Evolutionary conservation across 2,797 vertebrate genomes (phyloP), one percentile per base, ranked within the genome.

Genomic region (Trachops cirrhosus): DNA sequence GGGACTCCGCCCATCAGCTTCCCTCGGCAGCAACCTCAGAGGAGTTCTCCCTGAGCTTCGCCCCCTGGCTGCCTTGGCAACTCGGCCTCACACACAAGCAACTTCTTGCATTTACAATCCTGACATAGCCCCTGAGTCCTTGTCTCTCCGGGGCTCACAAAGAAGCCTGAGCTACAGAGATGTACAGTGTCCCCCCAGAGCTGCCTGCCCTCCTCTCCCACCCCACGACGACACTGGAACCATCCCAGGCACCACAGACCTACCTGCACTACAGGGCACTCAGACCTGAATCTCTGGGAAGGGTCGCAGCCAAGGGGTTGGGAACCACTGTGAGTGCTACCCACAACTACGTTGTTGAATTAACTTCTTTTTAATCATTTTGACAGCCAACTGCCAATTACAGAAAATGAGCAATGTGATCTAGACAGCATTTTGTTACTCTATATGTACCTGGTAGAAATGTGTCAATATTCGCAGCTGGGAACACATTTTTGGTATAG

Each of bases 401-500:
- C 0, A 19, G 70, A 62, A 57, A 82, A 57, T 1, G 24, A 59
- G 48, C 46, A 3, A 4, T 9, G 46, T 4, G 52, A 50, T 2
- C 2, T 16, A 46, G 68, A 41, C 2, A 48, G 54, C 37, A 9
- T 11, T 54, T 6, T 46, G 32, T 32, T 34, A 19, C 87, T 57
- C 7, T 62, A 89, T 24, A 68, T 21, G 24, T 96, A 99, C 99
- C 99, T 99, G 99, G 98, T 99, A 99, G 97, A 99, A 99, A 96
- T 99, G 99, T 5, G 99, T 99, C 94, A 99, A 98, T 97, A 99
- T 99, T 93, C 99, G 98, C 48, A 99, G 97, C 98, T 99, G 99
- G 9, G 99, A 99, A 93, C 99, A 99, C 99, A 99, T 99, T 98
- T 99, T 99, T 94, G 99, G 99, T 97, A 99, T 98, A 1, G 99